These are phyloP conservation scores for Andricus quercusramuli DNA, from an alignment of 2,888 invertebrate species.

Conservation along the genomic window DNA sequence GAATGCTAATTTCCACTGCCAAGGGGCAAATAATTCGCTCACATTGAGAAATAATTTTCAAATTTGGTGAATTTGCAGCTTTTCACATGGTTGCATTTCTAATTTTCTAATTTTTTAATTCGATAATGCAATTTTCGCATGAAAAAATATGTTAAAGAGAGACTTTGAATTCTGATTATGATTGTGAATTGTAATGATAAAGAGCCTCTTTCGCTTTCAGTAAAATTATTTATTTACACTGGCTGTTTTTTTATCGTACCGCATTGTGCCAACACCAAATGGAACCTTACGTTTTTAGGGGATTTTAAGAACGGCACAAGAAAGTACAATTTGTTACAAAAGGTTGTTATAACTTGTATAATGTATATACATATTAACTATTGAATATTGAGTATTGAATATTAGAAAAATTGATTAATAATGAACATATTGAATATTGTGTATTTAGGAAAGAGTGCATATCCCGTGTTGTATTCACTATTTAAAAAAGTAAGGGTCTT, in stretches of 20 bases:
- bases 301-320: background rate
- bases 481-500: conserved; percentile 18
- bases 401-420: background rate
- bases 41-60: background rate
- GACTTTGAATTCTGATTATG: background rate
- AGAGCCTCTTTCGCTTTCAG: background rate
- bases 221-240: background rate
- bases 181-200: background rate
- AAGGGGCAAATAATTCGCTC: background rate
- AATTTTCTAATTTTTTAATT: background rate
- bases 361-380: conserved; percentile 18
- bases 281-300: conserved; percentile 1
- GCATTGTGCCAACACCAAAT: background rate
- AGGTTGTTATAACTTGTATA: conserved; percentile 2
- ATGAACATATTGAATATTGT: conserved; percentile 33
- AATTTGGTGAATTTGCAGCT: background rate
- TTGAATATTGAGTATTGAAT: background rate
- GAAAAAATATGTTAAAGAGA: background rate
- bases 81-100: background rate
- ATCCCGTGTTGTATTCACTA: conserved; percentile 22
- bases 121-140: background rate
- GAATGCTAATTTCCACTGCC: conserved; percentile 4
- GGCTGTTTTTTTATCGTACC: conserved; percentile 1
- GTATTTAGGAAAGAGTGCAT: conserved; percentile 34
- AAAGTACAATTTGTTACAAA: conserved; percentile 2